Conservation (phyloP, 2,888 invertebrate species). For the Trachelus iudaicus region DNA sequence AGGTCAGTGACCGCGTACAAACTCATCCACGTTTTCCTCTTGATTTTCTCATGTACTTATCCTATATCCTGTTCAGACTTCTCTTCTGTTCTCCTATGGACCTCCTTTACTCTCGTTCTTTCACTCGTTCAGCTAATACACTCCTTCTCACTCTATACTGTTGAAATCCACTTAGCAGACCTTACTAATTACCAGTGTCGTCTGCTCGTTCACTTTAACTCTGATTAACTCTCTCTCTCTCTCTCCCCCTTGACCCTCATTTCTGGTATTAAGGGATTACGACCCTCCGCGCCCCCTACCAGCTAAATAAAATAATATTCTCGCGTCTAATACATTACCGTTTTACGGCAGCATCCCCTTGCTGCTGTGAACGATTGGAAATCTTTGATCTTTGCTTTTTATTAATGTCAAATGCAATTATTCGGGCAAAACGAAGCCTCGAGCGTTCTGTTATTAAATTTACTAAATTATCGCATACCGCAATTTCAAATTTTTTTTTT, state of each 20-base stretch:
- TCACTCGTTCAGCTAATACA: background rate
- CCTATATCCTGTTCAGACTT: background rate
- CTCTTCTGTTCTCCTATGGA: background rate
- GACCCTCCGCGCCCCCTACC: background rate
- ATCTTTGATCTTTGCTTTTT: background rate
- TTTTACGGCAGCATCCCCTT: background rate
- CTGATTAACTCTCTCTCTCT: slow-evolving; percentile 49
- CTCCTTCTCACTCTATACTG: slow-evolving; percentile 1
- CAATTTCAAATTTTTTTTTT: background rate
- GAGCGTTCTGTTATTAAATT: background rate
- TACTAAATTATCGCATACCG: background rate
- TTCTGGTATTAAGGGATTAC: background rate
- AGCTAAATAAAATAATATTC: background rate
- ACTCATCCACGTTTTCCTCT: background rate
- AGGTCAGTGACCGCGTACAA: background rate
- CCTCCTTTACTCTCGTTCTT: background rate
- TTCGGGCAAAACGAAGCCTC: background rate
- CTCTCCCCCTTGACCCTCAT: background rate
- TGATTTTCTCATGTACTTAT: background rate
- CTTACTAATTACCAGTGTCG: slow-evolving; percentile 51
- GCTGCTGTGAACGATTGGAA: background rate
- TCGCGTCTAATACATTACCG: background rate
- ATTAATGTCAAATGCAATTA: background rate
- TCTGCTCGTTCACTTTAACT: slow-evolving; percentile 53
- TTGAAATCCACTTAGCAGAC: slow-evolving; percentile 48